phyloP scores from a whole-genome alignment of 2,113 vertebrate genomes.

The Harpagus bidentatus region DNA sequence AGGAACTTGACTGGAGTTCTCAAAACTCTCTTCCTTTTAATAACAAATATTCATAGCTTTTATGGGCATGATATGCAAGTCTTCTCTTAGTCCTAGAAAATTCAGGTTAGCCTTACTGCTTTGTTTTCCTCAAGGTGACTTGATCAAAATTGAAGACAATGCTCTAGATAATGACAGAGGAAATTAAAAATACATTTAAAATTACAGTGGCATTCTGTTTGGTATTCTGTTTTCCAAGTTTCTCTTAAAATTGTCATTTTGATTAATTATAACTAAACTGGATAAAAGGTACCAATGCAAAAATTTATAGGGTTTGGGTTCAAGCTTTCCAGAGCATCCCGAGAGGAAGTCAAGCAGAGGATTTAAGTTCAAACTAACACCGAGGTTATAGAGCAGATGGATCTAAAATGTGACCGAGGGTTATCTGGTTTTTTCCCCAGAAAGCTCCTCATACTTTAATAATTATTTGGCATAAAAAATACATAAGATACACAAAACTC shows the following conservation, averaged over 20 bases:
- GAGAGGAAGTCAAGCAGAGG: background rate
- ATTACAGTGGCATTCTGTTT: background rate
- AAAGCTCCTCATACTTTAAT: background rate
- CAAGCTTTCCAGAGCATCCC: background rate
- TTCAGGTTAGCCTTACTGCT: background rate
- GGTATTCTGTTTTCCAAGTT: background rate
- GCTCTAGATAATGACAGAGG: background rate
- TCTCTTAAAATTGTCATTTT: background rate
- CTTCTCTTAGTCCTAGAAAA: background rate
- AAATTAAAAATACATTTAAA: background rate
- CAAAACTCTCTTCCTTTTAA: background rate
- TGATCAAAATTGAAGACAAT: background rate
- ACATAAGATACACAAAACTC: fast-evolving
- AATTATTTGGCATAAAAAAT: background rate
- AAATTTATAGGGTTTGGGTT: background rate
- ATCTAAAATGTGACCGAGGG: background rate
- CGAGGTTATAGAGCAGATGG: background rate
- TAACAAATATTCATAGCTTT: background rate
- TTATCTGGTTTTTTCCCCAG: fast-evolving
- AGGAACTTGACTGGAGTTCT: background rate
- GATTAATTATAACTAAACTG: background rate
- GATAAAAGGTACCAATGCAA: background rate
- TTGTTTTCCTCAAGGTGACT: background rate
- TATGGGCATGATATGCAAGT: background rate
- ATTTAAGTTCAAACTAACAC: background rate